Evolutionary conservation across 2,888 invertebrate genomes (phyloP).

Genomic region (Dichetophora obliterata): DNA sequence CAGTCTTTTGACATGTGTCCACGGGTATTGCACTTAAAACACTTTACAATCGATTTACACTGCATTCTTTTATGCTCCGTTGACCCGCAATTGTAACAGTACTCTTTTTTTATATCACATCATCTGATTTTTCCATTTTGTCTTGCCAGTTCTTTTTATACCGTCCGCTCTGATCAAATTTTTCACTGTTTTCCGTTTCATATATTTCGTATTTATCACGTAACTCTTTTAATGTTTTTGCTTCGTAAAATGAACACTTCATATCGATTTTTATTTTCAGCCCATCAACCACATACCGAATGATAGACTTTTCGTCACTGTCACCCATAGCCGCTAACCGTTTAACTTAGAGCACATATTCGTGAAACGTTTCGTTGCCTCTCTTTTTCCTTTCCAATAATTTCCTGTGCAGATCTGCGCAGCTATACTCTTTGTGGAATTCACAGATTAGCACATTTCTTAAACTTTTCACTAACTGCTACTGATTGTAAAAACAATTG

Average conservation of each 20-base stretch:
- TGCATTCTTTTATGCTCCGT: constrained; percentile 42
- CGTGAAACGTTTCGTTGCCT: constrained; percentile 36
- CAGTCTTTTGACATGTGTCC: constrained; percentile 43
- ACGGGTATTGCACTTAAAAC: constrained; percentile 43
- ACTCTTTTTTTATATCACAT: background rate
- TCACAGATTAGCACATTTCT: background rate
- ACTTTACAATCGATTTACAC: constrained; percentile 41
- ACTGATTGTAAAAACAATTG: constrained; percentile 32
- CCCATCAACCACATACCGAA: constrained; percentile 39
- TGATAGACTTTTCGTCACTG: constrained; percentile 34
- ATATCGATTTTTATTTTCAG: constrained; percentile 32
- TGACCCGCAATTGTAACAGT: constrained; percentile 46
- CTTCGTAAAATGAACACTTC: constrained; percentile 25
- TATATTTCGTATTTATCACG: constrained; percentile 28
- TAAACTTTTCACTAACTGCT: background rate
- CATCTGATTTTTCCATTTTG: too few species aligned
- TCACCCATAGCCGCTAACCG: constrained; percentile 29
- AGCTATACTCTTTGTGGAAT: background rate
- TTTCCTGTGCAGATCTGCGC: constrained; percentile 38
- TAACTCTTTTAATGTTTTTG: constrained; percentile 22
- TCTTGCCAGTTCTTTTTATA: too few species aligned
- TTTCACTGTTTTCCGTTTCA: constrained; percentile 9
- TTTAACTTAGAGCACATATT: constrained; percentile 39
- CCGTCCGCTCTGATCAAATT: background rate
- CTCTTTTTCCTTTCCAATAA: constrained; percentile 30